Percentiles rank a stretch among this genome's conserved stretches.
These are phyloP conservation scores for Pristionchus pacificus DNA, from an alignment of 1,140 invertebrate species.

Conservation along the genomic window DNA sequence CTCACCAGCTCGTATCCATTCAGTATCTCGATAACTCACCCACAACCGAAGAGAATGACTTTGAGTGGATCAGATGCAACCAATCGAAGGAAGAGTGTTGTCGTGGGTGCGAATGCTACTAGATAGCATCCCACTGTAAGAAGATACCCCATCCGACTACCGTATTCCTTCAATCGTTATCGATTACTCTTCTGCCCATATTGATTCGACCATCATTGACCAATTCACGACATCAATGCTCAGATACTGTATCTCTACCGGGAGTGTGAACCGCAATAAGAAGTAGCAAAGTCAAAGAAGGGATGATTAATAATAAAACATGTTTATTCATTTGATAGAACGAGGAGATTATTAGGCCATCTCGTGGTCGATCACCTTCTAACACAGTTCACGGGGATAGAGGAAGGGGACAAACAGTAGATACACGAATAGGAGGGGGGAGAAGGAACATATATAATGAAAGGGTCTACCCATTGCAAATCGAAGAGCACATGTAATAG, in stretches of 20 bases:
- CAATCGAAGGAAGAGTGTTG: conserved; percentile 30
- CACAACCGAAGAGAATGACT: conserved; percentile 36
- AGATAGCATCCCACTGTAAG: conserved; percentile 27
- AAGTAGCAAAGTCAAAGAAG: not conserved
- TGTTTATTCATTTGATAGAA: too few relatives aligned
- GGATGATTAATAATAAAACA: conserved; percentile 6
- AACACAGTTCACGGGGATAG: too few relatives aligned
- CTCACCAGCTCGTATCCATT: too few relatives aligned
- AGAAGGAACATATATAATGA: too few relatives aligned
- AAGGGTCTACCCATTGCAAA: too few relatives aligned
- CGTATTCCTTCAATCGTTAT: too few relatives aligned
- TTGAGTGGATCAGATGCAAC: conserved; percentile 34
- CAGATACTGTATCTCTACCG: not conserved
- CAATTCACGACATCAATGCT: not conserved
- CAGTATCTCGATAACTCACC: too few relatives aligned
- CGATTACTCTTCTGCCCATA: not conserved
- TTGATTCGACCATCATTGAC: not conserved
- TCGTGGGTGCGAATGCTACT: conserved; percentile 31
- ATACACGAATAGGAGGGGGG: too few relatives aligned
- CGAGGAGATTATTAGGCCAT: too few relatives aligned
- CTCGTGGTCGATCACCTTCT: too few relatives aligned
- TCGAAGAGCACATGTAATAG: too few relatives aligned
- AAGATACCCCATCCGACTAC: conserved; percentile 32
- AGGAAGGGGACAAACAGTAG: too few relatives aligned
- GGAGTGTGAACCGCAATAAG: not conserved